Evolutionary conservation across 2,797 vertebrate species (phyloP), one percentile per base, ranked within the genome.

Genomic region (Spondyliosoma cantharus): DNA sequence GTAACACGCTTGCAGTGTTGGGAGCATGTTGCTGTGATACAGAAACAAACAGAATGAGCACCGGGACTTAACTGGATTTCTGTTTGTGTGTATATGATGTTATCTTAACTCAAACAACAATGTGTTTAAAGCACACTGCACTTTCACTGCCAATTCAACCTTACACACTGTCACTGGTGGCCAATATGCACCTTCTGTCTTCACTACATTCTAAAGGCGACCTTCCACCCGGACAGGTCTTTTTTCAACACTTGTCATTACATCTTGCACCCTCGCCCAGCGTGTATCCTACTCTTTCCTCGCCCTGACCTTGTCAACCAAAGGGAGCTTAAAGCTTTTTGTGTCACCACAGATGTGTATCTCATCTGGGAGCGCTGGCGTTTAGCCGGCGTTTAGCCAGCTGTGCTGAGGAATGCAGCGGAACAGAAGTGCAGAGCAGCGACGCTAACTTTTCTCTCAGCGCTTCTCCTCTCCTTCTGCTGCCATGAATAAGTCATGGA

Each of bases 401-500:
- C 61, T 73, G 69, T 29, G 9, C 24, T 1, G 42, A 80, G 56
- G 29, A 67, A 57, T 11, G 20, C 43, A 63, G 60, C 8, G 5
- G 64, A 78, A 61, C 57, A 77, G 60, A 63, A 60, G 24, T 42
- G 59, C 53, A 13, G 50, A 53, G 56, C 4, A 3, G 4, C 1
- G 7, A 42, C 4, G 20, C 50, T 74, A 24, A 0, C 5, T 58
- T 71, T 57, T 32, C 80, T 76, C 65, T 74, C 69, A 69, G 70
- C 45, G 9, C 62, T 57, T 54, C 62, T 59, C 37, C 61, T 69
- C 74, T 69, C 75, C 79, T 71, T 66, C 79, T 84, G 76, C 74
- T 71, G 29, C 77, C 69, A 87, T 90, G 64, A 89, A 92, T 90
- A 87, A 90, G 86, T 86, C 78, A 90, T 88, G 65, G 46, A 58